Evolutionary conservation across 2,888 invertebrate species (phyloP), one percentile per base, ranked within the genome.

Genomic region (Cataglyphis cursor): DNA sequence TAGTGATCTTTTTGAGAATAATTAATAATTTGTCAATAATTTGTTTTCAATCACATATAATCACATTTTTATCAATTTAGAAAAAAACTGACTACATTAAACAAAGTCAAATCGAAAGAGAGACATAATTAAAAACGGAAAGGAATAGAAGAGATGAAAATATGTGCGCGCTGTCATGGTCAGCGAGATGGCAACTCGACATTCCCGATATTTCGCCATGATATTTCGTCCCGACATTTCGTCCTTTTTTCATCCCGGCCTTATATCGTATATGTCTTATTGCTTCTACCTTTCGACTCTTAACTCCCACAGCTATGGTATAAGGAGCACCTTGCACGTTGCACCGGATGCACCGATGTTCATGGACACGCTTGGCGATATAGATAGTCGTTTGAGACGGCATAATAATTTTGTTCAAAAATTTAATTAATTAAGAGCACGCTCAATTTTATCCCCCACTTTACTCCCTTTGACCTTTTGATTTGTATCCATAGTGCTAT

Each of bases 241-340:
- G 12, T 70, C 57, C 41, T 59, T 61, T 70, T 59, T 48, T 35
- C 44, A 21, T 6, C 38, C 28, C 15, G 12, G 6, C 12, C 10
- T 59, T 59, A 70, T 70, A 59, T 68, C 21, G 59, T 44, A 70
- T 61, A 70, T 70, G 35, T 68, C 21, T 78, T 59, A 70, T 70
- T 78, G 54, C 66, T 9, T 41, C n/a, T 31, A 66, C n/a, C 8
- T 38, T 75, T n/a, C 41, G n/a, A 21, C 44, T 18, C 12, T 72
- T 21, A 59, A 35, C 10, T 78, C 12, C 12, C 21, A 78, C 31
- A 18, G 10, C n/a, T 38, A 41, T 18, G 8, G 2, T 44, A 4
- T 35, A 72, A 73, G 70, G 66, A 85, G 80, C 89, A 88, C 88
- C 86, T 88, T 89, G 88, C 86, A 73, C 64, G 68, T 54, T 65